Conservation (phyloP, 2,888 invertebrate genomes). For the Ophion ventricosus region DNA sequence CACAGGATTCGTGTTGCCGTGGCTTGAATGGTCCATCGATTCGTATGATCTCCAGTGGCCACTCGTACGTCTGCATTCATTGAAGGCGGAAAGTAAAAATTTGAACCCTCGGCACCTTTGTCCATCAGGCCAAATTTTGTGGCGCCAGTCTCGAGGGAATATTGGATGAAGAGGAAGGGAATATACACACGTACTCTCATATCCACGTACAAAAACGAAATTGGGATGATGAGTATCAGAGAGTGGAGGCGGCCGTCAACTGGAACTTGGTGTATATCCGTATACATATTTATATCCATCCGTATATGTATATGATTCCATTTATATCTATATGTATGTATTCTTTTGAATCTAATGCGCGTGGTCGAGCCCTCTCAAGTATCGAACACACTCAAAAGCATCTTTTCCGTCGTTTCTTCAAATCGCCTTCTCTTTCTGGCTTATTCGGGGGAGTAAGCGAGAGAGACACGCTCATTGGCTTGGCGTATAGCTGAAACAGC, state of each 20-base stretch:
- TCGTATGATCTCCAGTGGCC: conserved; percentile 45
- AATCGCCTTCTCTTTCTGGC: conserved; percentile 35
- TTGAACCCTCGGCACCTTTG: conserved; percentile 46
- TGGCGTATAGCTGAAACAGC: conserved; percentile 59
- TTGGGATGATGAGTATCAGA: conserved; percentile 31
- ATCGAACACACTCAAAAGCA: conserved; percentile 61
- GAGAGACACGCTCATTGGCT: conserved; percentile 45
- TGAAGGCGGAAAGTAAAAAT: conserved; percentile 25
- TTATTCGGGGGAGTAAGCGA: conserved; percentile 51
- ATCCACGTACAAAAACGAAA: conserved; percentile 1
- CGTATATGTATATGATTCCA: neutral
- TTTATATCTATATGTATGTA: neutral
- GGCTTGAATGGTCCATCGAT: conserved; percentile 45
- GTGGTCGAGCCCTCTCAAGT: conserved; percentile 36
- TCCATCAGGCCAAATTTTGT: conserved; percentile 25
- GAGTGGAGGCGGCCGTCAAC: conserved; percentile 20
- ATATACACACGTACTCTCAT: conserved; percentile 11
- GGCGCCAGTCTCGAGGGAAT: conserved; percentile 38
- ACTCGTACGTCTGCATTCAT: conserved; percentile 25
- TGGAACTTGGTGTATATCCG: neutral
- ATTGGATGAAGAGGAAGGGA: conserved; percentile 26
- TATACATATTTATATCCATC: neutral
- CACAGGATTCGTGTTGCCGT: neutral
- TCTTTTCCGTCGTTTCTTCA: conserved; percentile 38
- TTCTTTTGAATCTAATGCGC: neutral